Percentiles rank a stretch among this genome's conserved stretches.
These are phyloP conservation scores for Amphiprion ocellaris DNA, from an alignment of 2,113 vertebrate species.

Conservation along the genomic window DNA sequence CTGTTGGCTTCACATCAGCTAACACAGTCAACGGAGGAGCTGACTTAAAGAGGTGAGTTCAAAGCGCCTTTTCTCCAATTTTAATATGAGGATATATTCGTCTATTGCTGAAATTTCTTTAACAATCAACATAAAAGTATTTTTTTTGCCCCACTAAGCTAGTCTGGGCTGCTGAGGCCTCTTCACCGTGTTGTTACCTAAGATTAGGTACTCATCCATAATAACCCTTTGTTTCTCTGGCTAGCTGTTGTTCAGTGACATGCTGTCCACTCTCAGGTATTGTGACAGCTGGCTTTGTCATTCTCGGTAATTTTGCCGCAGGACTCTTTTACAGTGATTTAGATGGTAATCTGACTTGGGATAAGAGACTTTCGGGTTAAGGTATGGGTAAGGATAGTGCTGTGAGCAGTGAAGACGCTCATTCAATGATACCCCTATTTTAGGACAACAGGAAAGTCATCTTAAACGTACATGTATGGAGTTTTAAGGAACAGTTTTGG, in stretches of 20 bases:
- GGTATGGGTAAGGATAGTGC: too few relatives aligned
- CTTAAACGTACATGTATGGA: too few relatives aligned
- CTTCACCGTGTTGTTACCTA: neutral
- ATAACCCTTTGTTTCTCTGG: neutral
- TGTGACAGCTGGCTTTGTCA: neutral
- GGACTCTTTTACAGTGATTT: neutral
- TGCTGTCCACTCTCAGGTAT: neutral
- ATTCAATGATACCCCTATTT: neutral
- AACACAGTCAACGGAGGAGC: slow-evolving; percentile 61
- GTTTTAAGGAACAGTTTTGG: too few relatives aligned
- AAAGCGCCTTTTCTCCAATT: neutral
- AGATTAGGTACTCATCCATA: neutral
- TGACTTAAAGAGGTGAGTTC: slow-evolving; percentile 75
- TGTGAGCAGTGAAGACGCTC: neutral
- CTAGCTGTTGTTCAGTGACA: neutral
- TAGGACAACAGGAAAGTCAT: too few relatives aligned
- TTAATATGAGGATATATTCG: too few relatives aligned
- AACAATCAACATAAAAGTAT: neutral
- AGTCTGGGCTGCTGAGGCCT: slow-evolving; percentile 15
- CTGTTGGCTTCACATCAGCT: slow-evolving; percentile 61
- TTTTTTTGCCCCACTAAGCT: neutral
- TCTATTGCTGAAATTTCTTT: neutral
- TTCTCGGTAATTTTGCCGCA: neutral
- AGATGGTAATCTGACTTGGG: neutral
- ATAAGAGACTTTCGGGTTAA: too few relatives aligned